phyloP scores from a whole-genome alignment of 1,140 invertebrate genomes.

The Penaeus indicus region DNA sequence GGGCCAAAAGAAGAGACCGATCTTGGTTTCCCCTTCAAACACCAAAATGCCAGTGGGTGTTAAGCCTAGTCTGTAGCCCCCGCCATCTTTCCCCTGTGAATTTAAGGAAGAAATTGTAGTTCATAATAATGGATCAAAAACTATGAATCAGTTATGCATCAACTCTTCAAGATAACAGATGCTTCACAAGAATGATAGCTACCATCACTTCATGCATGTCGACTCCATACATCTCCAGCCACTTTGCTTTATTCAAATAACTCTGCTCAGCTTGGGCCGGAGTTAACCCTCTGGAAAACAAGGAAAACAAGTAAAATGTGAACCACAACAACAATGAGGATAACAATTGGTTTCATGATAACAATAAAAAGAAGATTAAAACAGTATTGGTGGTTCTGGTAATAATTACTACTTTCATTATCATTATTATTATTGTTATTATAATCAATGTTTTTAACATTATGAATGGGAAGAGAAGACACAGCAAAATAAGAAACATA shows the following conservation, averaged over 20 bases:
- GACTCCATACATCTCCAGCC: slow-evolving; percentile 97
- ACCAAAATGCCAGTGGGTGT: slow-evolving; percentile 98
- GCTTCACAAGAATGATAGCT: slow-evolving; percentile 64
- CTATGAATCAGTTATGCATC: neutral
- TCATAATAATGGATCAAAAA: too few relatives aligned
- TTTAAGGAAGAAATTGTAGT: neutral
- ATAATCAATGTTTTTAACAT: too few relatives aligned
- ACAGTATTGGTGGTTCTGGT: too few relatives aligned
- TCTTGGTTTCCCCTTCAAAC: slow-evolving; percentile 94
- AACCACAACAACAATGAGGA: neutral
- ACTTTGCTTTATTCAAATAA: slow-evolving; percentile 94
- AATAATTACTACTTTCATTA: too few relatives aligned
- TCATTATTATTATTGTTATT: too few relatives aligned
- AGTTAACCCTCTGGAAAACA: slow-evolving; percentile 77
- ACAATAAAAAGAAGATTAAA: too few relatives aligned
- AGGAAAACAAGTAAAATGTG: neutral
- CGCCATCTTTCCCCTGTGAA: slow-evolving; percentile 90
- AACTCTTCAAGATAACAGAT: slow-evolving; percentile 10
- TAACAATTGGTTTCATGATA: too few relatives aligned
- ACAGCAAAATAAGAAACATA: slow-evolving; percentile 6
- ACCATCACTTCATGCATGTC: slow-evolving; percentile 93
- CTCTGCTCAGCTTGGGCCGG: slow-evolving; percentile 93
- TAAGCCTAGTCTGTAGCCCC: slow-evolving; percentile 95
- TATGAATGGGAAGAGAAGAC: too few relatives aligned
- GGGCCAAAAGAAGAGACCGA: slow-evolving; percentile 99